Evolutionary conservation across 37 sponge, comb jelly and placozoan genomes (phyloP).

Genomic region (Crambe crambe): DNA sequence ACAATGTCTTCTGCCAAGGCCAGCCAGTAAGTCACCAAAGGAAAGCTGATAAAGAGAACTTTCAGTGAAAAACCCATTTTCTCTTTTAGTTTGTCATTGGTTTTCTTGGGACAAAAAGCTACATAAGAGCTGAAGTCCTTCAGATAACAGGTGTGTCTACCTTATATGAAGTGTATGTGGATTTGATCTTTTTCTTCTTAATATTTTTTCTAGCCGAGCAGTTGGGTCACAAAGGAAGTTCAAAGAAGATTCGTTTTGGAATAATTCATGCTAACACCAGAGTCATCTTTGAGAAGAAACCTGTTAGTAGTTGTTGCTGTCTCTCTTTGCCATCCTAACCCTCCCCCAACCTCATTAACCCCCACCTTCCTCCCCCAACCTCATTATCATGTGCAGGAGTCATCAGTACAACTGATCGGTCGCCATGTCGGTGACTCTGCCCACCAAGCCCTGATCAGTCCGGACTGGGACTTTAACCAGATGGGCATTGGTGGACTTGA

Average conservation of each 20-base stretch:
- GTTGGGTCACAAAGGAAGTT: not conserved
- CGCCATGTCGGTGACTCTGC: conserved; percentile 57
- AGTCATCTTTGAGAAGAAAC: conserved; percentile 63
- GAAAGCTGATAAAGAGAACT: not conserved
- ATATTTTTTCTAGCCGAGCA: not conserved
- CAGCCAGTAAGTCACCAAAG: conserved; percentile 54
- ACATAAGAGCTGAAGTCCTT: conserved; percentile 32
- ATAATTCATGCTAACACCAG: conserved; percentile 36
- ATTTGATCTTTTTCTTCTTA: not conserved
- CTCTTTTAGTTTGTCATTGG: not conserved
- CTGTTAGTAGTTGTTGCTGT: conserved; percentile 20
- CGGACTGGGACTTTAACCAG: conserved; percentile 95
- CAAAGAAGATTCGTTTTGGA: conserved; percentile 23
- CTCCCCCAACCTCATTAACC: not conserved
- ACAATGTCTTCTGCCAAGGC: conserved; percentile 35
- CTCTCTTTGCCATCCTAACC: not conserved
- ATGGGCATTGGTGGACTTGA: conserved; percentile 99
- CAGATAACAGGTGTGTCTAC: conserved; percentile 27
- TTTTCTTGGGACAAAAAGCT: not conserved
- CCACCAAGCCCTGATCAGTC: conserved; percentile 81
- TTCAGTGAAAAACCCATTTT: not conserved
- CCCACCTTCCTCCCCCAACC: not conserved
- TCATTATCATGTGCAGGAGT: conserved; percentile 11
- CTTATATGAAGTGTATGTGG: not conserved
- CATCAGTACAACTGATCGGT: conserved; percentile 72